Base-by-base conservation (phyloP, 1,140 invertebrate species). In the Hyphantria cunea region DNA sequence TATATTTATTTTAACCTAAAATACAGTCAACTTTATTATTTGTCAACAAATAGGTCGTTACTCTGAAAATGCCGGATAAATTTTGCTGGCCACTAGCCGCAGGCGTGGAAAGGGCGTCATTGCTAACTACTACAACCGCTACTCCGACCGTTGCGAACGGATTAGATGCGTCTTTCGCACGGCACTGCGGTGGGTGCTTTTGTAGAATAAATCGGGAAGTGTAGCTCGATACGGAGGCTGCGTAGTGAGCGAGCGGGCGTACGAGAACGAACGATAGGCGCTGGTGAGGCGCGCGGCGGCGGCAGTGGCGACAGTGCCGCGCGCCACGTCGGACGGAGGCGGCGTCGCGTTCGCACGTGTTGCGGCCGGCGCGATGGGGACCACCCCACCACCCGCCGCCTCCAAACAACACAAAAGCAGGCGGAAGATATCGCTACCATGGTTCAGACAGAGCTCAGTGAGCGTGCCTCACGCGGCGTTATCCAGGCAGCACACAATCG, bases 401-500 rank as follows among this genome's bases (percentile, higher is more conserved):
- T 60, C 84, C 53, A 92, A 92, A 82, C 91, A 88, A 62, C 93
- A 94, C 82, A 96, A 96, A 80, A 93, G 93, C 64, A 93, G 95
- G 50, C 93, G 96, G 60, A 97, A 97, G 90, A 97, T 97, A 70
- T 97, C 96, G 42, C 90, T 97, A 76, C 96, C 96, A 44, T 97
- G 96, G 96, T 97, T 97, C 87, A 92, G 95, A 47, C 95, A 96
- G 87, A 93, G 92, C 59, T 96, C 95, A 32, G 93, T 95, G 62
- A 92, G 92, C 74, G 92, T 93, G 67, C 91, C 93, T 33, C 95
- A 96, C 79, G 93, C 94, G 59, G 92, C 92, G 37, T 93, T 97
- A 25, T 93, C 95, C 37, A 93, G 96, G 14, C 96, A 97, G 85
- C 96, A 97, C 79, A 97, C 96, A 86, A 97, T 97, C 92, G 96